A percentile compares a stretch with the other conserved stretches of the same genome.
Conservation (phyloP, 1,140 invertebrate species). For the Eumaeus atala region DNA sequence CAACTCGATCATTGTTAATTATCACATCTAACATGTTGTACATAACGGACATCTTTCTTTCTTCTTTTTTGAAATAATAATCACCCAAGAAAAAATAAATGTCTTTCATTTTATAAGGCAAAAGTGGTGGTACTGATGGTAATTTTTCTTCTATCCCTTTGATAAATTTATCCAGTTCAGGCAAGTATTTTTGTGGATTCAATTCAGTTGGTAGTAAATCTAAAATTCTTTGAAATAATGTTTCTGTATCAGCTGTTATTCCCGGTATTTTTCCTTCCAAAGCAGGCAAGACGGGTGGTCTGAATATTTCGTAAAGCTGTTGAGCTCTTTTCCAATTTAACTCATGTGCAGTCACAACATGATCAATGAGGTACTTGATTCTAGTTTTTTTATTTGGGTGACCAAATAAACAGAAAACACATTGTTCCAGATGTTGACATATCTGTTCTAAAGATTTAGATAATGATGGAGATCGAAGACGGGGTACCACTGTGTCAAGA, state of each 20-base stretch:
- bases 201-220: slow-evolving; percentile 80
- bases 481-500: slow-evolving; percentile 82
- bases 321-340: slow-evolving; percentile 87
- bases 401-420: slow-evolving; percentile 91
- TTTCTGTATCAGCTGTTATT: slow-evolving; percentile 85
- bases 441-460: slow-evolving; percentile 75
- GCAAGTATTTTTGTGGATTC: slow-evolving; percentile 76
- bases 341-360: slow-evolving; percentile 81
- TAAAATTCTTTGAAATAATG: slow-evolving; percentile 84
- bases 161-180: slow-evolving; percentile 80
- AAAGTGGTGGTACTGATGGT: slow-evolving; percentile 63
- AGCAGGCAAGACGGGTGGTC: slow-evolving; percentile 85
- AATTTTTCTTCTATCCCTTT: slow-evolving; percentile 75
- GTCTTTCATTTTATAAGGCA: slow-evolving; percentile 77
- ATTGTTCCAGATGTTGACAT: slow-evolving; percentile 87
- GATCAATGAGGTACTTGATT: slow-evolving; percentile 84
- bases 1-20: slow-evolving; percentile 84
- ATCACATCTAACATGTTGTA: slow-evolving; percentile 90
- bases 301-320: slow-evolving; percentile 89
- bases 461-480: slow-evolving; percentile 77
- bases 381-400: slow-evolving; percentile 85
- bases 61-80: slow-evolving; percentile 92
- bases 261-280: slow-evolving; percentile 86
- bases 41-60: slow-evolving; percentile 84
- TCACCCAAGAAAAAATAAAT: slow-evolving; percentile 94